Evolutionary conservation across 2,113 vertebrate genomes (phyloP).

Genomic region (Lanius ludovicianus): DNA sequence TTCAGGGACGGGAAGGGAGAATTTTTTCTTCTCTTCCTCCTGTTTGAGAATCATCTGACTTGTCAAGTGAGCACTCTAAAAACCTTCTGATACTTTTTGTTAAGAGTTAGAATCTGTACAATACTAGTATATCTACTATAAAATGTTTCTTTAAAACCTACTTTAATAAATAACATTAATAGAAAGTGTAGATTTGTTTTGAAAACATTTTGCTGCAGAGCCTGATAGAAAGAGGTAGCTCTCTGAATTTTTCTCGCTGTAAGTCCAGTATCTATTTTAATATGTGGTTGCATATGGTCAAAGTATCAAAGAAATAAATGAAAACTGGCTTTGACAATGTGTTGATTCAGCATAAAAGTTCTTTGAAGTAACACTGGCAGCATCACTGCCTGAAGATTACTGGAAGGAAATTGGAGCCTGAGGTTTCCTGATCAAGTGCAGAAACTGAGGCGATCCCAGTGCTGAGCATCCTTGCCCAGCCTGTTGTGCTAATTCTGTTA

Average conservation of each 20-base stretch:
- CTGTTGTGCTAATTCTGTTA: neutral
- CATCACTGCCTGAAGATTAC: neutral
- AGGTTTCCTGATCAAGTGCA: neutral
- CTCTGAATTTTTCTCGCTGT: neutral
- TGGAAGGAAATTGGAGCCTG: neutral
- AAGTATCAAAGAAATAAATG: neutral
- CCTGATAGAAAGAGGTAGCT: neutral
- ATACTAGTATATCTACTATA: neutral
- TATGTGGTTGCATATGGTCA: accelerated
- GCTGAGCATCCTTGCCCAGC: neutral
- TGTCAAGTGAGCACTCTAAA: neutral
- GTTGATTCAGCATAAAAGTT: neutral
- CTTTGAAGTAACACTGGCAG: neutral
- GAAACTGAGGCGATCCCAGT: neutral
- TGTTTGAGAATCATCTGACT: neutral
- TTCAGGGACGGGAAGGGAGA: accelerated
- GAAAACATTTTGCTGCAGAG: neutral
- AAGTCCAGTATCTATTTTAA: neutral
- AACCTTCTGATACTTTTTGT: neutral
- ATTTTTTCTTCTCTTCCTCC: neutral
- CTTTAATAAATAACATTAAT: neutral
- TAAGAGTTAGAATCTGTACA: neutral
- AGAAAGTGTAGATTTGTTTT: neutral
- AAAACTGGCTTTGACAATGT: neutral
- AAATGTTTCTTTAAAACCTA: neutral